These are phyloP conservation scores for Fragum fragum DNA, from an alignment of 2,888 invertebrate species.

Conservation along the genomic window DNA sequence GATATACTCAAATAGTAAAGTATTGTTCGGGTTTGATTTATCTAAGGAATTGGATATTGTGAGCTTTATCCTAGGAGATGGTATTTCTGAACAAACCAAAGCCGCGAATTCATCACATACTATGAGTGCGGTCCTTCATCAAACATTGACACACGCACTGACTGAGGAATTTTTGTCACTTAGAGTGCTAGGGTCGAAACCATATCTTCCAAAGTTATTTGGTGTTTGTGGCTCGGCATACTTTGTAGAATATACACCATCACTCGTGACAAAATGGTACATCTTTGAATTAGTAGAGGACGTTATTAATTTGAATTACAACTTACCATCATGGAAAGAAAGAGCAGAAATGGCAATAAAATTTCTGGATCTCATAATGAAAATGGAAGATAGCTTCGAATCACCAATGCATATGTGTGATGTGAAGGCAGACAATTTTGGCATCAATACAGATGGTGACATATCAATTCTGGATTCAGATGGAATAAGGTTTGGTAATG, in stretches of 20 bases:
- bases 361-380: neutral
- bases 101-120: neutral
- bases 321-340: neutral
- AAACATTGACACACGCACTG: neutral
- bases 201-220: neutral
- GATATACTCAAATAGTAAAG: neutral
- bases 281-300: neutral
- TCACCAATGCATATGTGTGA: neutral
- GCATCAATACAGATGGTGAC: neutral
- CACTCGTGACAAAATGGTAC: neutral
- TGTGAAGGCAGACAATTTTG: neutral
- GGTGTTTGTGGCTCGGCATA: neutral
- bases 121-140: neutral
- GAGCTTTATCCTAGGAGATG: neutral
- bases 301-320: neutral
- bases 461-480: neutral
- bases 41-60: neutral
- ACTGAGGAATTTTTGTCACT: neutral
- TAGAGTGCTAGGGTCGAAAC: neutral
- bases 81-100: neutral
- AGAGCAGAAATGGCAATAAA: neutral
- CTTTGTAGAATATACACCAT: slow-evolving; percentile 4
- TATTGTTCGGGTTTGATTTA: neutral
- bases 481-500: neutral
- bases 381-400: neutral